Evolutionary conservation across 2,888 invertebrate species (phyloP), one percentile per base, ranked within the genome.

Genomic region (Agrotis segetum): DNA sequence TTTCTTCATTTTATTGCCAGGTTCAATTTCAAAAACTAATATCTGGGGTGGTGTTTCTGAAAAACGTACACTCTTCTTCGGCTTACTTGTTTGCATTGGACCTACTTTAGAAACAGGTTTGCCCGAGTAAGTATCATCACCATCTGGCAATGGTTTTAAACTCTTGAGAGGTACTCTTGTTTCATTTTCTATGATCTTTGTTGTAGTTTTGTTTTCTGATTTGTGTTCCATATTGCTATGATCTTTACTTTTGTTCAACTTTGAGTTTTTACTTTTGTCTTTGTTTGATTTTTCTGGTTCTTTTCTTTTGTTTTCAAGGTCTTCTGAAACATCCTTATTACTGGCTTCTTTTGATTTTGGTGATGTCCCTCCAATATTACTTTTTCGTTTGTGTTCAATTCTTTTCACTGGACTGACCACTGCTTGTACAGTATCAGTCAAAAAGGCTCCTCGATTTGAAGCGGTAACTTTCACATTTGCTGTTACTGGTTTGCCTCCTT

Each of bases 381-480:
- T 59, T 75, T 77, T 82, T 66, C 71, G 79, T 52, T 73, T 16
- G 69, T 84, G 86, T 62, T 85, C 82, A 74, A 89, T 92, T 84
- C 86, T 88, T 71, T 91, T 90, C 40, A 85, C 90, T 68, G 92
- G 89, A 82, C 91, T 91, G 2, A 89, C 88, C 72, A 87, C 80
- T 50, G 84, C 74, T 82, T 90, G 83, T 50, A 83, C 84, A 53
- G 84, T 69, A 84, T 95, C 93, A 24, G 92, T 93, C 59, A 97
- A 91, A 85, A 97, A 97, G 52, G 96, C 96, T 0, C 97, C 97
- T 46, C 97, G 94, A 81, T 97, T 97, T 46, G 93, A 93, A 29
- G 90, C 82, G 0, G 97, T 96, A 11, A 96, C 81, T 89, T 97
- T 97, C 0, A 96, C 94, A 88, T 89, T 91, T 59, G 85, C 82